Percentiles rank a stretch among this genome's conserved stretches.
Conservation (phyloP, 2,113 vertebrate species). For the Tragelaphus imberbis region DNA sequence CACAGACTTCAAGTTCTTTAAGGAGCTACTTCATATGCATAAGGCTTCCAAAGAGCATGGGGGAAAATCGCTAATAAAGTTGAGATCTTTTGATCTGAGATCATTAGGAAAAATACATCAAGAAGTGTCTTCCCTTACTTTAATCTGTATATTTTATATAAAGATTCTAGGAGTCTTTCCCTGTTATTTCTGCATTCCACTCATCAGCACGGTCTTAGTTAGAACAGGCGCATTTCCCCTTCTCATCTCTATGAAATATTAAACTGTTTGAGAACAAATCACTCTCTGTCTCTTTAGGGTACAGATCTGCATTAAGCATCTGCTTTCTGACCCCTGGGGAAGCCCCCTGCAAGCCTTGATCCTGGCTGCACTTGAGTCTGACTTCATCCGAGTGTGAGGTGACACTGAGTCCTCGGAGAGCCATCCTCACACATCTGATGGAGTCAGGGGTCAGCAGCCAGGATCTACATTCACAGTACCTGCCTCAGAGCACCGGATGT, state of each 20-base stretch:
- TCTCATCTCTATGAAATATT: not conserved
- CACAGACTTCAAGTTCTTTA: not conserved
- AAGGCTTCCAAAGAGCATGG: not conserved
- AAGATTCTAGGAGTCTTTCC: not conserved
- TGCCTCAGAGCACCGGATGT: not conserved
- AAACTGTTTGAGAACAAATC: not conserved
- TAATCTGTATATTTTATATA: not conserved
- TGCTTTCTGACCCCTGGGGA: not conserved
- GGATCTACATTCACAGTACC: not conserved
- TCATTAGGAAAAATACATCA: conserved; percentile 54
- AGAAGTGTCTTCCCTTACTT: not conserved
- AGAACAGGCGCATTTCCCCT: not conserved
- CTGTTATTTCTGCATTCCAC: not conserved
- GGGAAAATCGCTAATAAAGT: not conserved
- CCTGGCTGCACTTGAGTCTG: not conserved
- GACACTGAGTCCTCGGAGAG: not conserved
- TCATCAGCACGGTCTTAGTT: not conserved
- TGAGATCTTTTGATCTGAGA: conserved; percentile 27
- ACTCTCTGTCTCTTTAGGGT: not conserved
- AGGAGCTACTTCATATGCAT: conserved; percentile 8
- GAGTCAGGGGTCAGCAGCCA: not conserved
- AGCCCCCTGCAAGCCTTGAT: accelerated
- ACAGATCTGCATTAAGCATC: not conserved
- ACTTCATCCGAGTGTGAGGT: not conserved
- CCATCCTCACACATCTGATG: accelerated